Evolutionary conservation across 2,797 vertebrate genomes (phyloP).

Genomic region (Anolis apletophallus): DNA sequence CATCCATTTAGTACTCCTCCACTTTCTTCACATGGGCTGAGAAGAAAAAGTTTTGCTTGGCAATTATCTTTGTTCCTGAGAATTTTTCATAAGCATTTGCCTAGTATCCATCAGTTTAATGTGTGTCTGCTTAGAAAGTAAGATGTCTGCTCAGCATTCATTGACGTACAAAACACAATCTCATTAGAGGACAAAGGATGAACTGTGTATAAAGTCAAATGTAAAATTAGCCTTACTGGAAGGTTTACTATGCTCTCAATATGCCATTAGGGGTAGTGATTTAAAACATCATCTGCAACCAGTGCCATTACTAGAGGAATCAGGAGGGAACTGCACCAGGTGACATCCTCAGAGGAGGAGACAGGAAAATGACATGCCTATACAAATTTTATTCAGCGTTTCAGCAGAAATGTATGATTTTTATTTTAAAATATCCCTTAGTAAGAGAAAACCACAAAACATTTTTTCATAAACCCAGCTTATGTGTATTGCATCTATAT

Average conservation of each 20-base stretch:
- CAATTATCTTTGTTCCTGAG: slow-evolving; percentile 66
- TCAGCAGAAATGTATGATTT: too few relatives aligned
- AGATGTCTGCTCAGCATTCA: slow-evolving; percentile 68
- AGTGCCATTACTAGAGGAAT: too few relatives aligned
- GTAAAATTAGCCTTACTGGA: slow-evolving; percentile 65
- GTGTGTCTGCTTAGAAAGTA: slow-evolving; percentile 58
- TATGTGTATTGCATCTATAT: too few relatives aligned
- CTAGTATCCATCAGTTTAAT: slow-evolving; percentile 75
- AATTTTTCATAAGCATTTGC: slow-evolving; percentile 73
- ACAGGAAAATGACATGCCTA: too few relatives aligned
- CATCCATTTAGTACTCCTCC: slow-evolving; percentile 53
- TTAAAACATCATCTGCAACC: slow-evolving; percentile 59
- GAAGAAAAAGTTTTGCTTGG: slow-evolving; percentile 66
- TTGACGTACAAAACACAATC: slow-evolving; percentile 68
- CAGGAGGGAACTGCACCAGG: too few relatives aligned
- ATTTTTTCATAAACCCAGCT: too few relatives aligned
- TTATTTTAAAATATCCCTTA: too few relatives aligned
- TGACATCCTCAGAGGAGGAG: too few relatives aligned
- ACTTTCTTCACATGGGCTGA: slow-evolving; percentile 58
- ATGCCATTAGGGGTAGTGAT: slow-evolving; percentile 58
- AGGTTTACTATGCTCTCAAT: slow-evolving; percentile 62
- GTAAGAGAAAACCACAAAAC: too few relatives aligned
- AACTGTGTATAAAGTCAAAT: slow-evolving; percentile 72
- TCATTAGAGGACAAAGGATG: slow-evolving; percentile 75
- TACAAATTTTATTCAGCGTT: too few relatives aligned